Evolutionary conservation across 2,888 invertebrate genomes (phyloP).

Genomic region (Ditylenchus weischeri): DNA sequence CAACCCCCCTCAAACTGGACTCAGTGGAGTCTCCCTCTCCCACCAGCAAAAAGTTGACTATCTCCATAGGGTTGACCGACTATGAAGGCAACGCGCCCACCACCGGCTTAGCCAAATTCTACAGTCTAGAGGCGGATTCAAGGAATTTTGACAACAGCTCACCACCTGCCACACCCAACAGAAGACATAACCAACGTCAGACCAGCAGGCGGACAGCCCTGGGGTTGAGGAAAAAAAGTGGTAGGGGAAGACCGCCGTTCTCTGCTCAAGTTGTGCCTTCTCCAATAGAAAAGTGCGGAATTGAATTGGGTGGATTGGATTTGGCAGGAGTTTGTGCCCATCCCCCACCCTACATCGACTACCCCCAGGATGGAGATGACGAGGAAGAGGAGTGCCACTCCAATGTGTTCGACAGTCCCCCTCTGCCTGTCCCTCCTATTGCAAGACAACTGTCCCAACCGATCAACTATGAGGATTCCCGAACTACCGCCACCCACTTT

Average conservation of each 20-base stretch:
- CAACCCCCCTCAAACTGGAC: too few species aligned
- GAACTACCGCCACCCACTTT: background rate
- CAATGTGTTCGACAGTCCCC: too few species aligned
- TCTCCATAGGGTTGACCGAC: background rate
- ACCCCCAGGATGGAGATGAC: too few species aligned
- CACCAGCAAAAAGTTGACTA: background rate
- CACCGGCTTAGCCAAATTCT: constrained; percentile 1
- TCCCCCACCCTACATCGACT: too few species aligned
- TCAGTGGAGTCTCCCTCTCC: too few species aligned
- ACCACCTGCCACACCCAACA: background rate
- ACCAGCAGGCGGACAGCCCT: too few species aligned
- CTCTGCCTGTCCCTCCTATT: too few species aligned
- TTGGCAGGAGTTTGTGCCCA: too few species aligned
- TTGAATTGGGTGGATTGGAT: background rate
- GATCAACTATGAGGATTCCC: background rate
- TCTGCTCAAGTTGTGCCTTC: constrained; percentile 1
- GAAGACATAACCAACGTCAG: too few species aligned
- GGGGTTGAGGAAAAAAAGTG: too few species aligned
- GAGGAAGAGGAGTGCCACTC: too few species aligned
- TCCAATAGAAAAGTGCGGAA: background rate
- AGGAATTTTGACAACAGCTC: background rate
- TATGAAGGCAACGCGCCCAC: background rate
- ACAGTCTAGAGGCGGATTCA: background rate
- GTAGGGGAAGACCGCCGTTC: background rate
- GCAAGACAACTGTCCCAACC: background rate